Percentiles rank a stretch among this genome's conserved stretches.
phyloP scores from a whole-genome alignment of 2,888 invertebrate species.

The Oxystoma pomonae region DNA sequence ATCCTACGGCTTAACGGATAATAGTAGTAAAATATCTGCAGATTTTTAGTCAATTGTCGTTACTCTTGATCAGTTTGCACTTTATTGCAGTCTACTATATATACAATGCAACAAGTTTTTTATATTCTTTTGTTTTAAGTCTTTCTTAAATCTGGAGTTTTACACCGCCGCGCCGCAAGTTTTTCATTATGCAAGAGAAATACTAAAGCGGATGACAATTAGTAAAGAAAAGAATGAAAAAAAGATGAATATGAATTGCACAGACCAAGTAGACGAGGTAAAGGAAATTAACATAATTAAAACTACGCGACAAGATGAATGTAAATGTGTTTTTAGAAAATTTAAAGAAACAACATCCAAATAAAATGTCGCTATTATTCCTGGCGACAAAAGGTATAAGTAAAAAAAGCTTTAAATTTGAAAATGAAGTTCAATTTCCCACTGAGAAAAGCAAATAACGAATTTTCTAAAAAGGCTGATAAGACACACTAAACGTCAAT shows the following conservation, averaged over 20 bases:
- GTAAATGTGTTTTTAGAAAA: neutral
- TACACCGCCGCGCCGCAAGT: neutral
- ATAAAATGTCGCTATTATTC: too few species aligned
- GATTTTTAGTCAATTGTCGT: neutral
- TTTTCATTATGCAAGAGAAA: neutral
- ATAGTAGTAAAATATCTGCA: too few species aligned
- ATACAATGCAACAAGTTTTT: neutral
- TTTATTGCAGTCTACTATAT: neutral
- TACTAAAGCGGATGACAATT: neutral
- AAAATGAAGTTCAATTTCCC: too few species aligned
- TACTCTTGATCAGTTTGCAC: neutral
- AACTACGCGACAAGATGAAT: neutral
- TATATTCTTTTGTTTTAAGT: neutral
- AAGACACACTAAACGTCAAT: too few species aligned
- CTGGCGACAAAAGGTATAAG: too few species aligned
- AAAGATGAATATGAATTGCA: neutral
- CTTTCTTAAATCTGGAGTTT: neutral
- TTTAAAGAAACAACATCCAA: neutral
- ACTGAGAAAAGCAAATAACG: too few species aligned
- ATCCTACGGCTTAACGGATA: too few species aligned
- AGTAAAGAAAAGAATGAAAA: neutral
- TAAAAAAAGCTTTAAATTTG: too few species aligned
- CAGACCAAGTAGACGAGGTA: neutral
- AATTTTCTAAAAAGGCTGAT: too few species aligned
- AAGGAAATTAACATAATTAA: neutral